Percentiles rank a stretch among this genome's conserved stretches.
Evolutionary conservation across 53 echinoderm and acorn worm genomes (phyloP).

Genomic region (Temnopleurus reevesii): DNA sequence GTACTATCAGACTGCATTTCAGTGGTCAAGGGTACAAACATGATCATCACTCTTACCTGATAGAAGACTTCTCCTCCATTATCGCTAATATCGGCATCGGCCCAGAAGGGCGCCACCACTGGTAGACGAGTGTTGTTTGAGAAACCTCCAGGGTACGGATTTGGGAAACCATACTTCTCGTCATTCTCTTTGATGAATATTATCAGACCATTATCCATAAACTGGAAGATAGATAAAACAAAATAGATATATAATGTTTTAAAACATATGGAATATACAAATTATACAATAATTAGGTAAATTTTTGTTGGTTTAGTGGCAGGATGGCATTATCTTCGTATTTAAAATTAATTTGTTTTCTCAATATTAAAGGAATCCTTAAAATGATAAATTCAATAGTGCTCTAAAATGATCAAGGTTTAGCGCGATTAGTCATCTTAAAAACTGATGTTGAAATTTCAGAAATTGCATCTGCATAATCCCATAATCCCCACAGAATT

Average conservation of each 20-base stretch:
- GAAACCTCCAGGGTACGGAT: constrained; percentile 76
- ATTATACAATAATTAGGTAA: not conserved
- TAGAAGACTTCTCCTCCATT: constrained; percentile 83
- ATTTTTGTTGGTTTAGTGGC: no score
- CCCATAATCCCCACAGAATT: no score
- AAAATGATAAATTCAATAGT: no score
- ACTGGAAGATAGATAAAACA: constrained; percentile 53
- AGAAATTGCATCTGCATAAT: no score
- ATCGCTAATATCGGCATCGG: constrained; percentile 70
- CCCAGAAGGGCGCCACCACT: constrained; percentile 90
- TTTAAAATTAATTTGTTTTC: no score
- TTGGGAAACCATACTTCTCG: constrained; percentile 84
- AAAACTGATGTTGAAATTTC: no score
- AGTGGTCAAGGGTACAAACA: no score
- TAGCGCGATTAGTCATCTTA: no score
- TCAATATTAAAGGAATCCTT: no score
- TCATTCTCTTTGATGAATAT: constrained; percentile 82
- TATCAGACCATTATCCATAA: constrained; percentile 90
- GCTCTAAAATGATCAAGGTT: no score
- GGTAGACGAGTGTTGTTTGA: constrained; percentile 50
- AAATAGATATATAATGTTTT: not conserved
- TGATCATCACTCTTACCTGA: constrained; percentile 71
- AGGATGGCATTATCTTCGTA: no score
- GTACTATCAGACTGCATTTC: no score
- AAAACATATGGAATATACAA: not conserved